phyloP scores from a whole-genome alignment of 1,140 invertebrate genomes.

The Brachionus sp. region DNA sequence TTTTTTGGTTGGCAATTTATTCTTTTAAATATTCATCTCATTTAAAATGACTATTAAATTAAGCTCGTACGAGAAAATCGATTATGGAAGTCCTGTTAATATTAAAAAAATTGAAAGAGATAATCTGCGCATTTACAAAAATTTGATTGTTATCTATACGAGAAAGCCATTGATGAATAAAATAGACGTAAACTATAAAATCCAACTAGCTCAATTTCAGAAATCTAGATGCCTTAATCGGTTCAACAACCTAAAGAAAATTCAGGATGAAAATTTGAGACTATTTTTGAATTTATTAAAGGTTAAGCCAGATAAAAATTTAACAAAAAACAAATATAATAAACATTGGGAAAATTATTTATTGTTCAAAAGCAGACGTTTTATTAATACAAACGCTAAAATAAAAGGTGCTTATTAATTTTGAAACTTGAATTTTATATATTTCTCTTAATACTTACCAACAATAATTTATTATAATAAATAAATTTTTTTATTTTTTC shows the following conservation, averaged over 20 bases:
- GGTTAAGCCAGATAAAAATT: slow-evolving; percentile 21
- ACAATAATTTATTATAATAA: neutral
- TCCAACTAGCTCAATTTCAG: neutral
- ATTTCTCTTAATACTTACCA: too few species aligned
- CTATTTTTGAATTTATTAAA: slow-evolving; percentile 3
- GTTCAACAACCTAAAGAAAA: neutral
- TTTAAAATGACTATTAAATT: slow-evolving; percentile 27
- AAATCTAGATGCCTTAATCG: slow-evolving; percentile 9
- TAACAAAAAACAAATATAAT: slow-evolving; percentile 6
- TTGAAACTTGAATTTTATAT: neutral
- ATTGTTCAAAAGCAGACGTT: slow-evolving; percentile 6
- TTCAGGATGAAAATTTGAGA: slow-evolving; percentile 1
- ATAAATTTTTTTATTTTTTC: neutral
- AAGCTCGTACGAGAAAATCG: neutral
- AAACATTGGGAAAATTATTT: slow-evolving; percentile 27
- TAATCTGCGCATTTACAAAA: slow-evolving; percentile 12
- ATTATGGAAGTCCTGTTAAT: neutral
- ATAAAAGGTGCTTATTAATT: neutral
- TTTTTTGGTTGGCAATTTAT: too few species aligned
- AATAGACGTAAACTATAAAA: neutral
- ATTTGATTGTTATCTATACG: slow-evolving; percentile 19
- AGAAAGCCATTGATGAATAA: neutral
- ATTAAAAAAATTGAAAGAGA: slow-evolving; percentile 41
- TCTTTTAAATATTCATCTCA: too few species aligned
- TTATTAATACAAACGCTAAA: slow-evolving; percentile 5